Percentiles rank a stretch among this genome's conserved stretches.
phyloP scores from a whole-genome alignment of 1,140 invertebrate genomes.

The Papilio polyxenes region DNA sequence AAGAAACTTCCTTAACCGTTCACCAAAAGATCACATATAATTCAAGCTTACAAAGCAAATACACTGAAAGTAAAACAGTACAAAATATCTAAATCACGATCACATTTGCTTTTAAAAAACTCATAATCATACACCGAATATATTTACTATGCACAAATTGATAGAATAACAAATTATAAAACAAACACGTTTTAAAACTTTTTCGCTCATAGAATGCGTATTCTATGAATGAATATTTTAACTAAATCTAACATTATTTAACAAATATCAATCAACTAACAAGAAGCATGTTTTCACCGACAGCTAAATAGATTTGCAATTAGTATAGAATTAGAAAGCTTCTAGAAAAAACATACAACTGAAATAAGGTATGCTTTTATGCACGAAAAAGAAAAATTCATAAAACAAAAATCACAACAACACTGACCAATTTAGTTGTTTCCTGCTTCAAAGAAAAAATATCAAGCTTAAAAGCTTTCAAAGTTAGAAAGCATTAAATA shows the following conservation, averaged over 20 bases:
- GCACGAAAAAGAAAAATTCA: conserved; percentile 50
- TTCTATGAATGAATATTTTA: neutral
- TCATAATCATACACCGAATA: conserved; percentile 44
- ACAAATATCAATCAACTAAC: conserved; percentile 16
- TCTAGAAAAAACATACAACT: conserved; percentile 52
- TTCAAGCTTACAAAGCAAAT: conserved; percentile 36
- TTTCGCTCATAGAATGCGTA: neutral
- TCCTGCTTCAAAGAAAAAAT: neutral
- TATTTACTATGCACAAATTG: conserved; percentile 19
- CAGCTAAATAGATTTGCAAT: conserved; percentile 55
- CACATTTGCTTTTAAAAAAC: conserved; percentile 53
- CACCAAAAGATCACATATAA: conserved; percentile 36
- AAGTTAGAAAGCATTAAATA: neutral
- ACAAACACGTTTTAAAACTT: neutral
- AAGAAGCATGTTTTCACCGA: conserved; percentile 49
- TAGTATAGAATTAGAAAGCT: conserved; percentile 59
- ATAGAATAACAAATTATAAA: neutral
- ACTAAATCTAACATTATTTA: neutral
- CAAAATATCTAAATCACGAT: conserved; percentile 44
- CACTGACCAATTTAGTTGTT: conserved; percentile 24
- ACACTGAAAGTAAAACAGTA: conserved; percentile 32
- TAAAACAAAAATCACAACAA: conserved; percentile 56
- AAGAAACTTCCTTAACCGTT: conserved; percentile 43
- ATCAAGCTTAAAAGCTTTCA: conserved; percentile 10
- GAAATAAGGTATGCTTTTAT: conserved; percentile 40